Percentiles rank a stretch among this genome's conserved stretches.
phyloP scores from a whole-genome alignment of 2,888 invertebrate genomes.

The Drosophila atroscutellata region DNA sequence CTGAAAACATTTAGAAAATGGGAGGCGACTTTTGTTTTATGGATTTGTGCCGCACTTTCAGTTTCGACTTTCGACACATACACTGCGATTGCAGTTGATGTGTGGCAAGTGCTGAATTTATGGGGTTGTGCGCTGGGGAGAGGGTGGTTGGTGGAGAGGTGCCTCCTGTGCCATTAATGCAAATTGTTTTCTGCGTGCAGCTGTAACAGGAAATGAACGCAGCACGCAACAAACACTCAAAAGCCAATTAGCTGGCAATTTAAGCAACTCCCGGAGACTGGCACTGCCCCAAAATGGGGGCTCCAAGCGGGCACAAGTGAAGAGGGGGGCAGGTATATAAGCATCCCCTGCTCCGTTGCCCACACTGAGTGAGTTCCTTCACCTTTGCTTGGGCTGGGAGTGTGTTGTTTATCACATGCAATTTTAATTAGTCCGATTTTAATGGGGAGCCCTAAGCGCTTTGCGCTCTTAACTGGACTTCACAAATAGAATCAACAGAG shows the following conservation, averaged over 20 bases:
- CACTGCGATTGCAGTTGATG: conserved; percentile 7
- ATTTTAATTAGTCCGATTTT: conserved; percentile 67
- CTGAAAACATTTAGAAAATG: conserved; percentile 25
- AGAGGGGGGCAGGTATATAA: neutral
- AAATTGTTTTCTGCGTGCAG: conserved; percentile 61
- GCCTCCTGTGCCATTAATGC: conserved; percentile 53
- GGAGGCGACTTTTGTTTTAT: conserved; percentile 40
- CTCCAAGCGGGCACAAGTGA: neutral
- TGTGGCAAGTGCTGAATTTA: conserved; percentile 30
- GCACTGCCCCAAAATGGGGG: neutral
- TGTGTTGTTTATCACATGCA: conserved; percentile 49
- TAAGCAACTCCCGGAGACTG: conserved; percentile 38
- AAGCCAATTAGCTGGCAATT: conserved; percentile 64
- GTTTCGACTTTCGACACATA: conserved; percentile 58
- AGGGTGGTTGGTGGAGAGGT: neutral
- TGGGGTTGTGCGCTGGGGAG: neutral
- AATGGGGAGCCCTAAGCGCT: conserved; percentile 50
- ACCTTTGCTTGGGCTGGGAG: conserved; percentile 4
- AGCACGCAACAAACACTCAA: conserved; percentile 64
- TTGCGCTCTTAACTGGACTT: conserved; percentile 17
- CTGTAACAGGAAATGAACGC: conserved; percentile 69
- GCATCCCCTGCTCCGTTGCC: neutral
- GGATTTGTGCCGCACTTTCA: conserved; percentile 58
- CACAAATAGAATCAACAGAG: conserved; percentile 23
- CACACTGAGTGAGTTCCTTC: conserved; percentile 33